Conservation (phyloP, 2,797 vertebrate genomes). For the Eidolon dupreanum region DNA sequence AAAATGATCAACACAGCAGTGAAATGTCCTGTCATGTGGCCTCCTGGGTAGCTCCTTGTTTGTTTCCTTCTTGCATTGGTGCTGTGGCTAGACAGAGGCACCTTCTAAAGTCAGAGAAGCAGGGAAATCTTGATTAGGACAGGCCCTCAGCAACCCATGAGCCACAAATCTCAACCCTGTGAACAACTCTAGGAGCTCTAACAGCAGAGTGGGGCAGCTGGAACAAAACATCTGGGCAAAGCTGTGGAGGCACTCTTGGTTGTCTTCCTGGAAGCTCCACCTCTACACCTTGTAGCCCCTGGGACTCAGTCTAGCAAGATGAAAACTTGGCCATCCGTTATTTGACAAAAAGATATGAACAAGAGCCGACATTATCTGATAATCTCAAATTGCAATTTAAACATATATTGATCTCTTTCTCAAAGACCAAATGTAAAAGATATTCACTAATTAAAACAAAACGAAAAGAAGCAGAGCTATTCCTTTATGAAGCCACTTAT, state of each 20-base stretch:
- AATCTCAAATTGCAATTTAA: background rate
- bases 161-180: background rate
- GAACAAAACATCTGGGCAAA: background rate
- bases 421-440: constrained; percentile 6
- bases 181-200: background rate
- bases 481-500: background rate
- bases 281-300: background rate
- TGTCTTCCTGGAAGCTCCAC: background rate
- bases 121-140: background rate
- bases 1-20: background rate
- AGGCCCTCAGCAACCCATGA: background rate
- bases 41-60: background rate
- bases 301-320: background rate
- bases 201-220: background rate
- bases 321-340: constrained; percentile 28
- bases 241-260: background rate
- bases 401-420: background rate
- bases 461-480: background rate
- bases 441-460: constrained; percentile 42
- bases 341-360: background rate
- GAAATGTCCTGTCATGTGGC: background rate
- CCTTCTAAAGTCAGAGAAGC: background rate
- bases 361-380: background rate
- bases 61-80: background rate
- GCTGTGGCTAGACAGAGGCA: background rate